phyloP scores from a whole-genome alignment of 64 coral and sea anemone genomes.

The Hydrozoanthus tunicans region DNA sequence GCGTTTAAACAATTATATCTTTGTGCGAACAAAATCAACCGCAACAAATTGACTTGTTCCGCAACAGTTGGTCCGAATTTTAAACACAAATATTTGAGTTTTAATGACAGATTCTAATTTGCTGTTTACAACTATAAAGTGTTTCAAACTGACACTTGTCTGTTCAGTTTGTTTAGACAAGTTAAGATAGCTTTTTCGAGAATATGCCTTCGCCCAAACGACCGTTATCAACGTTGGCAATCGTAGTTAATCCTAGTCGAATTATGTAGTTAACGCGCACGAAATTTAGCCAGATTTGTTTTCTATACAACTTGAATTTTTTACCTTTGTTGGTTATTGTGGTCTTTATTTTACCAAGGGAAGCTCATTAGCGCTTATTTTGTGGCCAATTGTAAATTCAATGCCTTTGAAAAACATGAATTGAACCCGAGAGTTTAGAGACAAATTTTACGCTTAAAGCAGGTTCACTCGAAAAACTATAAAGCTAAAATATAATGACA shows the following conservation, averaged over 20 bases:
- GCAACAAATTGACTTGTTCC: conserved; percentile 10
- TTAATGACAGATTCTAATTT: conserved; percentile 45
- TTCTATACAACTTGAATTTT: not conserved
- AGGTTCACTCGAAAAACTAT: not conserved
- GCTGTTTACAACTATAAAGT: conserved; percentile 8
- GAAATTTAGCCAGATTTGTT: conserved; percentile 19
- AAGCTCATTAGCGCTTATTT: conserved; percentile 4
- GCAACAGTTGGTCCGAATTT: not conserved
- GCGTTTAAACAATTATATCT: not conserved
- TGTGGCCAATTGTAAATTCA: conserved; percentile 5
- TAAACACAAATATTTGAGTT: conserved; percentile 53
- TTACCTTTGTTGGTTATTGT: not conserved
- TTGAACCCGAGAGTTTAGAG: not conserved
- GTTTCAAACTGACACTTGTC: conserved; percentile 18
- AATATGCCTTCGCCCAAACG: not conserved
- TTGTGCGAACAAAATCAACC: not conserved
- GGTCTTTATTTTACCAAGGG: not conserved
- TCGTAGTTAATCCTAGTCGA: too few relatives aligned
- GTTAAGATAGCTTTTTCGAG: not conserved
- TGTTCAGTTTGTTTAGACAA: conserved; percentile 31
- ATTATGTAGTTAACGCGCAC: not conserved
- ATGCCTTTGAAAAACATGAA: not conserved
- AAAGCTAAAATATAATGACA: not conserved
- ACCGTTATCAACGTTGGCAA: too few relatives aligned
- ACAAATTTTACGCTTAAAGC: not conserved